Percentiles rank a stretch among this genome's conserved stretches.
These are phyloP conservation scores for Hucho hucho DNA, from an alignment of 2,113 vertebrate species.

Conservation along the genomic window DNA sequence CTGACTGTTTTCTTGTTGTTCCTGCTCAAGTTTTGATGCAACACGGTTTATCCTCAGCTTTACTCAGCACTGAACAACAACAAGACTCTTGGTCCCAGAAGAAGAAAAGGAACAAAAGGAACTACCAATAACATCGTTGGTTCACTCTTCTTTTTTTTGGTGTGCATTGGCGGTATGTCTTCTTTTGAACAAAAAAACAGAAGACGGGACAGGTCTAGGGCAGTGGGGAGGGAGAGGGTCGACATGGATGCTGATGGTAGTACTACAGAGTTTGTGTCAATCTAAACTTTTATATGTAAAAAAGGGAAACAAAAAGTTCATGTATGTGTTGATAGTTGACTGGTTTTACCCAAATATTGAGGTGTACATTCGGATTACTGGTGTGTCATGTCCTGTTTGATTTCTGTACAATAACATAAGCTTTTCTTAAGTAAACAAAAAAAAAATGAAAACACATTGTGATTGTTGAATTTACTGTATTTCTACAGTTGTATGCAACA, in stretches of 20 bases:
- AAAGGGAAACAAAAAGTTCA: conserved; percentile 65
- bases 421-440: conserved; percentile 71
- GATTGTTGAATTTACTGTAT: conserved; percentile 79
- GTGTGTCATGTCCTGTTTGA: conserved; percentile 75
- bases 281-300: conserved; percentile 70
- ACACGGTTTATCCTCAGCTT: conserved; percentile 68
- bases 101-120: conserved; percentile 62
- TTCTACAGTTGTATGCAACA: conserved; percentile 82
- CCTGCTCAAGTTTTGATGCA: conserved; percentile 91
- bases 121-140: conserved; percentile 53
- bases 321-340: conserved; percentile 75
- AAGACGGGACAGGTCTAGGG: conserved; percentile 46
- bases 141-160: conserved; percentile 52
- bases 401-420: conserved; percentile 75
- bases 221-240: conserved; percentile 39
- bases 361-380: conserved; percentile 76
- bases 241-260: conserved; percentile 67
- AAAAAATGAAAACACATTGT: conserved; percentile 68
- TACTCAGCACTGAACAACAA: conserved; percentile 63
- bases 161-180: conserved; percentile 55
- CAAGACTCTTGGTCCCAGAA: conserved; percentile 76
- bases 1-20: conserved; percentile 78
- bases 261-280: conserved; percentile 64
- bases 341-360: conserved; percentile 79
- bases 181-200: conserved; percentile 48